Evolutionary conservation across 2,888 invertebrate species (phyloP), one percentile per base, ranked within the genome.

Genomic region (Ichneumoninae sp.): DNA sequence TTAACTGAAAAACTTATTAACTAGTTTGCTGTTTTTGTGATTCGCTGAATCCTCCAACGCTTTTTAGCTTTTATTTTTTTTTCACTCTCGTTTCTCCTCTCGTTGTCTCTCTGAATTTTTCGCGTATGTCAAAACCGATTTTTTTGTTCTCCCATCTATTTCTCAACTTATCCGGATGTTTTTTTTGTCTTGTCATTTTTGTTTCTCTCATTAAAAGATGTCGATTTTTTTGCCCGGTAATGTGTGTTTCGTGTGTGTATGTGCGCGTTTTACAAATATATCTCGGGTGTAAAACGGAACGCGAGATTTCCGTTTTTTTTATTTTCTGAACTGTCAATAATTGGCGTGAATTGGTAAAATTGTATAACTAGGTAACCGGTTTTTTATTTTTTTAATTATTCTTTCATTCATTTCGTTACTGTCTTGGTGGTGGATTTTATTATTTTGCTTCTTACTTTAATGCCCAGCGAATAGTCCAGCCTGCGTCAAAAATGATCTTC

Each of bases 391-490:
- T 1, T 19, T 22, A 22, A 30, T 74, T 36, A 30, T 44, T 71
- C 19, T 40, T 44, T 69, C 40, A 22, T 52, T 62, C 54, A 52
- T 66, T 65, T 62, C 75, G 26, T 57, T 57, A 52, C 47, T 71
- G n/a, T 69, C n/a, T 40, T 44, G 30, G 30, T 50, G 50, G 47
- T 76, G 52, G 19, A 50, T 65, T 72, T 47, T 80, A 75, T 76
- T 71, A 68, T 47, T 68, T 78, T 74, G 77, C 22, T 78, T 72
- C 80, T 80, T 81, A 80, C 82, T 86, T 92, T 93, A 93, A 93
- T 93, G 93, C 93, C 93, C 93, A 93, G 93, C 93, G 92, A 93
- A 93, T 86, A 83, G 90, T 91, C 90, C 91, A 92, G 91, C 92
- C 91, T 93, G 92, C 87, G 78, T 91, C 89, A 90, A 90, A 91